Conservation (phyloP, 2,113 vertebrate species). For the Chinchilla lanigera region DNA sequence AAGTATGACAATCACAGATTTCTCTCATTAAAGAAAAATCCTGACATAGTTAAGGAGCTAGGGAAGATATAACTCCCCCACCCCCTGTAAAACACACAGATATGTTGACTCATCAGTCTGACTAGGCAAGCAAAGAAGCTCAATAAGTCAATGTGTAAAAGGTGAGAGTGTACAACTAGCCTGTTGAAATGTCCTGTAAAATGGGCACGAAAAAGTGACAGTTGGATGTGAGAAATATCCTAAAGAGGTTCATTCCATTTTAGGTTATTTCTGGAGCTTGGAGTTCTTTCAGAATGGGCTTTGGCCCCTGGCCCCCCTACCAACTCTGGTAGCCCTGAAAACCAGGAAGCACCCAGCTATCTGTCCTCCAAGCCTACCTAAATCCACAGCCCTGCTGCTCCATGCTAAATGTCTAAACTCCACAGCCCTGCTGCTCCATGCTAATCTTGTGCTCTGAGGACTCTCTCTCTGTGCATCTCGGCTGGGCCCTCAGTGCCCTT, state of each 20-base stretch:
- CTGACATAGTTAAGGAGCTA: neutral
- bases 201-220: neutral
- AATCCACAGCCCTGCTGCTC: rapidly evolving
- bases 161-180: neutral
- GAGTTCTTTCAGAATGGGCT: neutral
- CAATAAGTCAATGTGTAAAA: neutral
- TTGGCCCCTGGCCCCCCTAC: neutral
- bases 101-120: neutral
- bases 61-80: neutral
- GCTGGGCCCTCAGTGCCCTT: rapidly evolving
- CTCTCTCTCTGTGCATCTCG: neutral
- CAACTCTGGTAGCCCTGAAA: neutral
- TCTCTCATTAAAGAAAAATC: neutral
- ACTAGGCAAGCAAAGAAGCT: neutral
- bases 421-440: rapidly evolving
- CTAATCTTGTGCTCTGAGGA: neutral
- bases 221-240: neutral
- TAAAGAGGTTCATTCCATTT: neutral
- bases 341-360: neutral
- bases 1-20: neutral
- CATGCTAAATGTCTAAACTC: neutral
- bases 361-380: rapidly evolving
- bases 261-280: neutral
- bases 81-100: neutral
- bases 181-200: neutral